Base-by-base conservation (phyloP, 2,113 vertebrate genomes). In the Trogon surrucura region DNA sequence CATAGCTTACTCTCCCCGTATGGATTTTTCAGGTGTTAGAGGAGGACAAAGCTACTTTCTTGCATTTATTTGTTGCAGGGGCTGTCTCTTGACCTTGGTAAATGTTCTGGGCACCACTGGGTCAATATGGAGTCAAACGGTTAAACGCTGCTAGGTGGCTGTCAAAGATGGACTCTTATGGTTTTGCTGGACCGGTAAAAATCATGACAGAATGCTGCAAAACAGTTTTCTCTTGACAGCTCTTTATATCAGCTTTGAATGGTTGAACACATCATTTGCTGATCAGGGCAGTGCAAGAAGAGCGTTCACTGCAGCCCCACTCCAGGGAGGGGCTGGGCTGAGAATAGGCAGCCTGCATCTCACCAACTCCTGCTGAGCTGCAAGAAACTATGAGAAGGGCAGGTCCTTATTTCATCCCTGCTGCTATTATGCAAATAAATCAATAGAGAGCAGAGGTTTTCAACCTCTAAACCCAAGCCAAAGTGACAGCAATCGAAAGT, bases 281-380 rank as follows among this genome's bases (percentile, higher is more conserved):
- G 47, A 32, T 51, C 2, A 0, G 16, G 12, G 16, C n/a, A 44
- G 19, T 4, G 2, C 0, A 1, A 5, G 4, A 41, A 14, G 3
- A 53, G 21, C 50, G 16, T 27, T 74, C 20, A 4, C 34, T 27
- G 25, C 29, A n/a, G 30, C 70, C 38, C 36, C 3, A 3, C 32
- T 67, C 44, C 58, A 32, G 8, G 36, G 5, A 47, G 34, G 9
- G 71, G 8, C 15, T 45, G 47, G 32, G 16, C 45, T 44, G 27
- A 58, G 21, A 82, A n/a, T 23, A 36, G 27, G 18, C n/a, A 75
- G 14, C 16, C 21, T 21, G 30, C 19, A 72, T 36, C 22, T 29
- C 27, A 77, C 11, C 26, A 72, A 26, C 41, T 50, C 44, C 66
- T 72, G 48, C 32, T 17, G 32, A 83, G 38, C 12, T 64, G 29